phyloP scores from a whole-genome alignment of 2,113 vertebrate genomes.

The Galeopterus variegatus region DNA sequence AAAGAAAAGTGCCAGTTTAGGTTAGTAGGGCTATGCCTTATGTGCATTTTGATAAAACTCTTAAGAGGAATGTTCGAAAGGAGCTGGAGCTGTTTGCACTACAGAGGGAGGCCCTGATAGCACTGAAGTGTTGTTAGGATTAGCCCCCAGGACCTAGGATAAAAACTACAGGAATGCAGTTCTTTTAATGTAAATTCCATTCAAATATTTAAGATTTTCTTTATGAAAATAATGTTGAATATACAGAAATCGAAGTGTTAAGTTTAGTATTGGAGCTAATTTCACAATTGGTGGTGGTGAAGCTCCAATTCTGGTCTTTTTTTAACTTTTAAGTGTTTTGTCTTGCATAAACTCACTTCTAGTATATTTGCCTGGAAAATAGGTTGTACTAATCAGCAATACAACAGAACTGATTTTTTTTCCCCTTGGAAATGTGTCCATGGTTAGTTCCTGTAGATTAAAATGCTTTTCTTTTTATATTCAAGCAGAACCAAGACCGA shows the following conservation, averaged over 20 bases:
- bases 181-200: conserved; percentile 13
- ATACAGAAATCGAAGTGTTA: neutral
- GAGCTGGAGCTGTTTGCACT: neutral
- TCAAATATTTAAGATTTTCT: neutral
- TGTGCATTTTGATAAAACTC: neutral
- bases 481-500: conserved; percentile 98
- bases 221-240: neutral
- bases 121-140: neutral
- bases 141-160: neutral
- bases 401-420: neutral
- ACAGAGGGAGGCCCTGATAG: neutral
- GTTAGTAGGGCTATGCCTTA: neutral
- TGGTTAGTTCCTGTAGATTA: conserved; percentile 77
- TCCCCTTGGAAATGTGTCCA: neutral
- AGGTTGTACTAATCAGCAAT: neutral
- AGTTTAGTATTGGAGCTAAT: neutral
- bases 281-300: neutral
- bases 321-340: neutral
- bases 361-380: neutral
- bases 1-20: neutral
- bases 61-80: neutral
- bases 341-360: neutral
- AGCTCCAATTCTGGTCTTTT: neutral
- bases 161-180: neutral
- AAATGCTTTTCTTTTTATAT: conserved; percentile 84